A percentile compares a stretch with the other conserved stretches of the same genome.
These are phyloP conservation scores for Osmerus eperlanus DNA, from an alignment of 2,113 vertebrate species.

Conservation along the genomic window DNA sequence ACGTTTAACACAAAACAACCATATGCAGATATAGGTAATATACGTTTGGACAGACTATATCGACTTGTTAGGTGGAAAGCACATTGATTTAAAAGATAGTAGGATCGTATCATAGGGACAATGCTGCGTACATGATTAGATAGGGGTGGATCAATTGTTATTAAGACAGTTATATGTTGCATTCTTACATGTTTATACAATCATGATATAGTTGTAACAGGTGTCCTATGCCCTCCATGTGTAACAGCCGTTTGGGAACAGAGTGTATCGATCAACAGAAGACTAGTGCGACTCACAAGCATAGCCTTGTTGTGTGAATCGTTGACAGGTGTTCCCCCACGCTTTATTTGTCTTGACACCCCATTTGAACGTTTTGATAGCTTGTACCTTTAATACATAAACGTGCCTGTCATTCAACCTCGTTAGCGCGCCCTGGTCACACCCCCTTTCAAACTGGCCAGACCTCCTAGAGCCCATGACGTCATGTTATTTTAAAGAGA, in stretches of 20 bases:
- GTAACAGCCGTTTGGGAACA: no score
- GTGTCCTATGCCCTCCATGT: no score
- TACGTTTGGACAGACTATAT: neutral
- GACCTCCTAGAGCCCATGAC: constrained; percentile 53
- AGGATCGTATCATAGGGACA: no score
- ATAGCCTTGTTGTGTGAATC: neutral
- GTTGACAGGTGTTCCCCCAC: neutral
- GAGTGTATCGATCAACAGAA: no score
- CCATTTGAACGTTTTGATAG: neutral
- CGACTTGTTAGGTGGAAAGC: no score
- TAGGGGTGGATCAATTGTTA: no score
- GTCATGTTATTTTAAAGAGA: constrained; percentile 56
- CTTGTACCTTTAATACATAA: constrained; percentile 52
- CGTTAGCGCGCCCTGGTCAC: constrained; percentile 37
- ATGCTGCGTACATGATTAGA: no score
- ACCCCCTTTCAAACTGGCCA: constrained; percentile 43
- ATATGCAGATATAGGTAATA: neutral
- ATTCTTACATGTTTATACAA: no score
- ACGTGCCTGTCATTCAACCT: constrained; percentile 45
- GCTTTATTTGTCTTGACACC: neutral
- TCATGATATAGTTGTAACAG: no score
- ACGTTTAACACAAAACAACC: neutral
- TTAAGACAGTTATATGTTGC: no score
- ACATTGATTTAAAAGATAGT: no score
- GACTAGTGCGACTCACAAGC: neutral